Percentiles rank a stretch among this genome's conserved stretches.
Conservation (phyloP, 2,113 vertebrate species). For the Onychorhynchus coronatus region DNA sequence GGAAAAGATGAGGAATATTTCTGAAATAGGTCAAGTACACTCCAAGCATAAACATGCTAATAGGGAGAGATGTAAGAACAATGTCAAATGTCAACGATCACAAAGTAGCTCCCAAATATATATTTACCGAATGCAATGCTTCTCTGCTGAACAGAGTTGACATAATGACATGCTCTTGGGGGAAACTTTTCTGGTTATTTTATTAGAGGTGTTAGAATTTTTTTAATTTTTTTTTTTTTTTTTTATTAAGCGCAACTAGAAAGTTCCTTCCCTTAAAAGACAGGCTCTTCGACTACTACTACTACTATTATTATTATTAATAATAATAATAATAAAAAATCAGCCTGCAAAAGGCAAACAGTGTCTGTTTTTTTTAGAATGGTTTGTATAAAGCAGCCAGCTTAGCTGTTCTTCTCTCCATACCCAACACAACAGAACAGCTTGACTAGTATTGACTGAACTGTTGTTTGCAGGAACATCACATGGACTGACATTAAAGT, state of each 20-base stretch:
- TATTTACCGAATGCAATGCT: constrained; percentile 58
- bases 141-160: constrained; percentile 28
- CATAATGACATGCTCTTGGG: constrained; percentile 34
- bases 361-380: neutral
- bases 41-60: constrained; percentile 65
- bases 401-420: neutral
- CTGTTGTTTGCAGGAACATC: neutral
- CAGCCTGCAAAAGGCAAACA: neutral
- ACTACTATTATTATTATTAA: neutral
- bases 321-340: neutral
- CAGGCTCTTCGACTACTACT: neutral
- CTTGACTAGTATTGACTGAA: neutral
- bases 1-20: constrained; percentile 63
- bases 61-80: constrained; percentile 54
- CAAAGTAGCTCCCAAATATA: constrained; percentile 64
- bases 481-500: neutral
- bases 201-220: neutral
- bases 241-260: neutral
- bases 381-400: neutral
- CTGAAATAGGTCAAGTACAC: constrained; percentile 66
- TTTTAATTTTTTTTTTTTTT: neutral
- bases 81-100: constrained; percentile 68
- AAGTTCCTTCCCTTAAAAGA: neutral
- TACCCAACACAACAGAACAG: neutral
- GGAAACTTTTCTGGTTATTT: constrained; percentile 49